Conservation (phyloP, 2,888 invertebrate species). For the Teleiodes luculella region DNA sequence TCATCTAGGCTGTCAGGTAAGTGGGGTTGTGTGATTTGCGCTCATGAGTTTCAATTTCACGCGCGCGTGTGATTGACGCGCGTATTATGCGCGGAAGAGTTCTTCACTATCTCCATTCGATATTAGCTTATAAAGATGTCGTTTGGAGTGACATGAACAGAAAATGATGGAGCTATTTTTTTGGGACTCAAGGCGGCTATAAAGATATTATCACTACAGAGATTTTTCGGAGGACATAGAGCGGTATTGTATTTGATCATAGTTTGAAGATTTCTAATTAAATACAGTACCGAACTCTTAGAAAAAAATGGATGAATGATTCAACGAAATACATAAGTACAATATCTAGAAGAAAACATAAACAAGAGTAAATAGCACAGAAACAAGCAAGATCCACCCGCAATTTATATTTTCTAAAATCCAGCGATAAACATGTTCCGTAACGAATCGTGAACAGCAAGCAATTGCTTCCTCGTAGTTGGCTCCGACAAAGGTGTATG, state of each 20-base stretch:
- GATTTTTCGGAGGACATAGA: too few species aligned
- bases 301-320: too few species aligned
- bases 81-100: conserved; percentile 56
- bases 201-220: not conserved
- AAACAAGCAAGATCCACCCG: too few species aligned
- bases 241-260: too few species aligned
- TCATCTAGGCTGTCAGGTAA: not conserved
- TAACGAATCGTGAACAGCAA: conserved; percentile 51
- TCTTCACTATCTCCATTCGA: not conserved
- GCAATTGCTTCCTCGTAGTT: conserved; percentile 39
- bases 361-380: too few species aligned
- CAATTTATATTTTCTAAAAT: conserved; percentile 11
- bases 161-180: not conserved
- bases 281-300: too few species aligned
- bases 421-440: conserved; percentile 34
- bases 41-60: conserved; percentile 74
- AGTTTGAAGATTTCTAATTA: too few species aligned
- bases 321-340: too few species aligned
- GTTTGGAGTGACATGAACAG: conserved; percentile 2
- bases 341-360: too few species aligned
- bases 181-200: too few species aligned
- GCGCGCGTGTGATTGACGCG: conserved; percentile 68
- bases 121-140: conserved; percentile 4
- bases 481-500: conserved; percentile 45
- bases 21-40: conserved; percentile 61